phyloP scores from a whole-genome alignment of 2,797 vertebrate species.

The Columba guinea region DNA sequence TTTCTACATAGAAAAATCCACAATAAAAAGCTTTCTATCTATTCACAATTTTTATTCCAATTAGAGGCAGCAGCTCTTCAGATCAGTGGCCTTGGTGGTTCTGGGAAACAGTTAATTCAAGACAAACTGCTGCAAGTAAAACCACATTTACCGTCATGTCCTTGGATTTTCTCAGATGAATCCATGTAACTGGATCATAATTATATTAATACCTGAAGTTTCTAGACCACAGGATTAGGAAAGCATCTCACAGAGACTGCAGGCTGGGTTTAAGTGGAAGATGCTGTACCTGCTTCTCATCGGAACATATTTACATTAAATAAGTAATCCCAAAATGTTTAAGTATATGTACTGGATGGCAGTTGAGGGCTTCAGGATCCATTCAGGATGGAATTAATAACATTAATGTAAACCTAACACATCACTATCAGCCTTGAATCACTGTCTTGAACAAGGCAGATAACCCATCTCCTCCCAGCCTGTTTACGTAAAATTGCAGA shows the following conservation, averaged over 20 bases:
- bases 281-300: background rate
- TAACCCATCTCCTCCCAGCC: background rate
- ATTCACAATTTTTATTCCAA: background rate
- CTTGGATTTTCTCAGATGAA: background rate
- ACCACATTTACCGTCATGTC: background rate
- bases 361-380: background rate
- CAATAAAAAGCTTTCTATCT: background rate
- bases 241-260: background rate
- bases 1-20: background rate
- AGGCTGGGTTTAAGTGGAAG: background rate
- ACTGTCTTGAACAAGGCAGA: background rate
- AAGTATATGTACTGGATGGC: background rate
- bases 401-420: accelerated
- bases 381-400: background rate
- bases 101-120: background rate
- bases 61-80: background rate
- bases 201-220: background rate
- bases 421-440: background rate
- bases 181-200: background rate
- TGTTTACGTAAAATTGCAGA: background rate
- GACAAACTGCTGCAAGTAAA: background rate
- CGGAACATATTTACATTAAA: background rate
- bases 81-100: background rate
- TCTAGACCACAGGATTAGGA: background rate
- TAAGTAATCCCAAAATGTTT: background rate